Evolutionary conservation across 2,797 vertebrate genomes (phyloP).

Genomic region (Macropodus opercularis): DNA sequence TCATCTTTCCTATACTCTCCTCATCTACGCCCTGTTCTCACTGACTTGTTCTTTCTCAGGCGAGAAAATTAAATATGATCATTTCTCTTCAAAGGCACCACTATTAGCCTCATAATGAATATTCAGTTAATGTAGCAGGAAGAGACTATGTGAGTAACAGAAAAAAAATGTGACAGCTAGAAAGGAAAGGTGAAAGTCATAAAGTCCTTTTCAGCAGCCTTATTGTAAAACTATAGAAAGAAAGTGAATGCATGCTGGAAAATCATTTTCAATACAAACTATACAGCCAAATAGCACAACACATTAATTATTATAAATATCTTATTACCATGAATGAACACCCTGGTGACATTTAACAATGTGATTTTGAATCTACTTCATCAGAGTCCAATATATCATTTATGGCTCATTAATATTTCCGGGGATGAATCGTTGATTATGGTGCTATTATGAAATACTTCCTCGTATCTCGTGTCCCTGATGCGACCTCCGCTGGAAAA

Average conservation of each 20-base stretch:
- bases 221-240: slow-evolving; percentile 21
- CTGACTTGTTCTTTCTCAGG: slow-evolving; percentile 63
- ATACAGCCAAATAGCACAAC: slow-evolving; percentile 53
- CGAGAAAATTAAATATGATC: slow-evolving; percentile 76
- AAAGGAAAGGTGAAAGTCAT: slow-evolving; percentile 57
- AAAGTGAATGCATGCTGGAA: slow-evolving; percentile 11
- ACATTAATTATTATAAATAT: slow-evolving; percentile 63
- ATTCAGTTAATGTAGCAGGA: slow-evolving; percentile 75
- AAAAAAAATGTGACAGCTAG: slow-evolving; percentile 52
- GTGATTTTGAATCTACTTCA: slow-evolving; percentile 67
- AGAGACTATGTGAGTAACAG: slow-evolving; percentile 46
- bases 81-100: slow-evolving; percentile 77
- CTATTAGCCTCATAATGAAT: slow-evolving; percentile 79
- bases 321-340: slow-evolving; percentile 61
- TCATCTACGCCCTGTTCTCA: slow-evolving; percentile 45
- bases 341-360: slow-evolving; percentile 65
- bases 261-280: slow-evolving; percentile 34
- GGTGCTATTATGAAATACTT: slow-evolving; percentile 74
- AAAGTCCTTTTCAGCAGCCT: slow-evolving; percentile 27
- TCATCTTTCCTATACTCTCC: slow-evolving; percentile 53
- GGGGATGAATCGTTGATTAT: slow-evolving; percentile 75
- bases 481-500: slow-evolving; percentile 61
- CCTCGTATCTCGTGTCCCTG: slow-evolving; percentile 66
- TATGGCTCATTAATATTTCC: slow-evolving; percentile 74
- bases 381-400: slow-evolving; percentile 73